These are phyloP conservation scores for Pedetes capensis DNA, from an alignment of 2,113 vertebrate species.

Conservation along the genomic window DNA sequence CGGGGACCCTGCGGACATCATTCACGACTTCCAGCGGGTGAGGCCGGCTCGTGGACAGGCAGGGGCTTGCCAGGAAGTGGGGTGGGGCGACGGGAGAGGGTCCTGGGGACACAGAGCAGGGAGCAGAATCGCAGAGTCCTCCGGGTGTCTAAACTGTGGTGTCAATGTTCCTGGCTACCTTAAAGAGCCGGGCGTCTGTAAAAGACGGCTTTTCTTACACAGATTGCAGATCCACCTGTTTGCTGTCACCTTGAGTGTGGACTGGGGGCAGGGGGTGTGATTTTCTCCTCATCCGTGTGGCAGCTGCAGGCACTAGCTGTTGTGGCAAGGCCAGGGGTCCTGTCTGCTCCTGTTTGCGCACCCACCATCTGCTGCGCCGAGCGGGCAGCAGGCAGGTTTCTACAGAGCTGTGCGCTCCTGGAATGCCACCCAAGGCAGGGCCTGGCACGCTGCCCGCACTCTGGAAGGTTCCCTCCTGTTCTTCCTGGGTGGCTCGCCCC, in stretches of 20 bases:
- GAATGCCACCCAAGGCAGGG: rapidly evolving
- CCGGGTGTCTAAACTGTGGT: rapidly evolving
- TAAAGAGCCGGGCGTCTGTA: background rate
- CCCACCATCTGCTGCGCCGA: rapidly evolving
- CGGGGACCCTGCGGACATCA: constrained; percentile 94
- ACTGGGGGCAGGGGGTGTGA: rapidly evolving
- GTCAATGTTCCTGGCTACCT: rapidly evolving
- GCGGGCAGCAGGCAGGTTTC: background rate
- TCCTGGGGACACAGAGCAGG: background rate
- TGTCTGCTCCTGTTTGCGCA: background rate
- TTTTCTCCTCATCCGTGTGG: background rate
- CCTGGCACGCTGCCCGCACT: rapidly evolving
- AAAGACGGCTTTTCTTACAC: rapidly evolving
- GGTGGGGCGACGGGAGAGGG: rapidly evolving
- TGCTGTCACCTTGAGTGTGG: rapidly evolving
- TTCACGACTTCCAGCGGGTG: constrained; percentile 96
- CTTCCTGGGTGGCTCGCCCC: no score
- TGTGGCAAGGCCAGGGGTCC: rapidly evolving
- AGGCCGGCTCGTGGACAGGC: constrained; percentile 50
- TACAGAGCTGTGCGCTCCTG: rapidly evolving
- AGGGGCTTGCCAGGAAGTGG: background rate
- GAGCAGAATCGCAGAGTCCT: background rate
- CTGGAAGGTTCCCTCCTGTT: background rate
- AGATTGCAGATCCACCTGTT: rapidly evolving
- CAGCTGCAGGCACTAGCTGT: no score